Conservation (phyloP, 1,140 invertebrate species). For the Bombus consobrinus region DNA sequence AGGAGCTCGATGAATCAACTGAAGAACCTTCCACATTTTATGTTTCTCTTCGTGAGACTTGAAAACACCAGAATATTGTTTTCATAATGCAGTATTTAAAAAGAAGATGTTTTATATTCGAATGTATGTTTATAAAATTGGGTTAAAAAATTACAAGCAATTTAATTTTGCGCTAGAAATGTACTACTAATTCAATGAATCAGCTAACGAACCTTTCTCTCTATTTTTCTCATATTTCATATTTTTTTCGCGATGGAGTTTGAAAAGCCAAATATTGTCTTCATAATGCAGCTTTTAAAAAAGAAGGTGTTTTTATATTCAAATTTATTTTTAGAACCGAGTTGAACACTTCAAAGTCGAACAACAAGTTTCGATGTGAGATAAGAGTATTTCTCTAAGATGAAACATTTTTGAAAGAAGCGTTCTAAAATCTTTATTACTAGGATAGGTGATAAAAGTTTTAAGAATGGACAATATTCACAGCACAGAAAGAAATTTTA, state of each 20-base stretch:
- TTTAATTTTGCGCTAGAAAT: no score
- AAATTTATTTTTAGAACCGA: neutral
- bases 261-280: no score
- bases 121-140: no score
- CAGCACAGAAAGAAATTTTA: neutral
- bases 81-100: neutral
- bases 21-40: no score
- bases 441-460: neutral
- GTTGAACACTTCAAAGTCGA: neutral
- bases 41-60: neutral
- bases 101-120: no score
- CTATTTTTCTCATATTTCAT: no score
- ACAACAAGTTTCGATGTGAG: neutral
- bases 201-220: no score
- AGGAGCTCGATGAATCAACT: no score
- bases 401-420: neutral
- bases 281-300: neutral
- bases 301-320: neutral
- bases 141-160: no score
- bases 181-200: no score
- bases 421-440: neutral
- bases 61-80: neutral
- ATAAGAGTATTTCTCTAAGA: neutral
- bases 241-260: no score
- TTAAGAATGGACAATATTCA: neutral